A percentile compares a stretch with the other conserved stretches of the same genome.
phyloP scores from a whole-genome alignment of 2,113 vertebrate genomes.

The Periophthalmus modestus region DNA sequence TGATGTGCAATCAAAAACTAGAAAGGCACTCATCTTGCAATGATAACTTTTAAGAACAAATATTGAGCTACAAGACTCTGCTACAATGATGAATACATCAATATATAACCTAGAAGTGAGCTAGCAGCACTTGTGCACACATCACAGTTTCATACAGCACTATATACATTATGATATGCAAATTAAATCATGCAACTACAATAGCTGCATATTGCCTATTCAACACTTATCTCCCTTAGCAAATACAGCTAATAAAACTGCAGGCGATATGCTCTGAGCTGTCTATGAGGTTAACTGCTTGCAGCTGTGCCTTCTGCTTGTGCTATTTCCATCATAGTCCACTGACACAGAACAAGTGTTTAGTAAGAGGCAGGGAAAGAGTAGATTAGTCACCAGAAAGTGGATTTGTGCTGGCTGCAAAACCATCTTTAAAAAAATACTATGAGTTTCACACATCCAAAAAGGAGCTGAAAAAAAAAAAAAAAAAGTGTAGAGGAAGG shows the following conservation, averaged over 20 bases:
- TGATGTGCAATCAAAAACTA: background rate
- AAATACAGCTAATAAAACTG: slow-evolving; percentile 43
- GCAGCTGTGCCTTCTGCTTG: slow-evolving; percentile 53
- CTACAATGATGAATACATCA: background rate
- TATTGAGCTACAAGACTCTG: too few relatives aligned
- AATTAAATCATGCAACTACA: slow-evolving; percentile 40
- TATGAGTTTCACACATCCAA: slow-evolving; percentile 24
- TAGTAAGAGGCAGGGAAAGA: slow-evolving; percentile 19
- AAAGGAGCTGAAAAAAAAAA: slow-evolving; percentile 20
- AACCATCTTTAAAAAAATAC: slow-evolving; percentile 31
- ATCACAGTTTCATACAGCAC: background rate
- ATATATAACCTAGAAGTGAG: background rate
- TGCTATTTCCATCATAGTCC: slow-evolving; percentile 30
- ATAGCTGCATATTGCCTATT: slow-evolving; percentile 22
- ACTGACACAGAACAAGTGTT: slow-evolving; percentile 39
- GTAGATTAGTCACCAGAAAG: slow-evolving; percentile 59
- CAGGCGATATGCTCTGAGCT: slow-evolving; percentile 48
- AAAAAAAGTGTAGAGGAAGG: slow-evolving; percentile 8
- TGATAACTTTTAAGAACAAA: too few relatives aligned
- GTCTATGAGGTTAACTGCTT: slow-evolving; percentile 56
- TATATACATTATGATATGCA: slow-evolving; percentile 24
- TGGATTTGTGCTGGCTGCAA: slow-evolving; percentile 47
- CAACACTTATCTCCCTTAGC: slow-evolving; percentile 25
- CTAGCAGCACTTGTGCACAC: background rate
- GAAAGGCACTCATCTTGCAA: too few relatives aligned